Conservation (phyloP, 1,140 invertebrate genomes). For the Episyrphus balteatus region DNA sequence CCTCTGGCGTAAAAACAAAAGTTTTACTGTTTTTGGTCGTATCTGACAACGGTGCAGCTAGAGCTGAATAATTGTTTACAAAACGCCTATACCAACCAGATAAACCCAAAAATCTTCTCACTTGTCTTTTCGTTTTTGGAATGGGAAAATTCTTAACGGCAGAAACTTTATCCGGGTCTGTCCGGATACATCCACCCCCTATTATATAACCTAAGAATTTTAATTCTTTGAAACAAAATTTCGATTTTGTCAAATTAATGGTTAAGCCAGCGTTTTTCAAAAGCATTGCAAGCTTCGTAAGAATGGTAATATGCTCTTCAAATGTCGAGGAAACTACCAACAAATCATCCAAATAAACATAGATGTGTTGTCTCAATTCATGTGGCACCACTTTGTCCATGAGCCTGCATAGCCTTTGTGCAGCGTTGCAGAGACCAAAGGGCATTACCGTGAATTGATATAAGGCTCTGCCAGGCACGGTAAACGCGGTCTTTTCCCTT, state of each 20-base stretch:
- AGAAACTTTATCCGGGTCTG: conserved; percentile 22
- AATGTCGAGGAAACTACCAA: background rate
- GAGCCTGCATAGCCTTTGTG: too few species aligned
- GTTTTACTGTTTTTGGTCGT: background rate
- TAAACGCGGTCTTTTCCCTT: conserved; percentile 36
- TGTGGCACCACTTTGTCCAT: too few species aligned
- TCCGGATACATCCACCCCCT: conserved; percentile 14
- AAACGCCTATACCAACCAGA: conserved; percentile 30
- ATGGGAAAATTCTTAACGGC: background rate
- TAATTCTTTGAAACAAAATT: conserved; percentile 6
- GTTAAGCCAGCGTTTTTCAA: background rate
- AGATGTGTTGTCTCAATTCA: too few species aligned
- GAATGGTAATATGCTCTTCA: background rate
- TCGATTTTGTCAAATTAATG: background rate
- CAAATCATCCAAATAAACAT: background rate
- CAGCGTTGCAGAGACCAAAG: too few species aligned
- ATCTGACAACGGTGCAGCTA: background rate
- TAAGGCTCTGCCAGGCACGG: conserved; percentile 5
- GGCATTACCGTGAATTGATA: conserved; percentile 27
- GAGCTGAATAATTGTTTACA: conserved; percentile 18
- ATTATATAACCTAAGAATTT: conserved; percentile 19
- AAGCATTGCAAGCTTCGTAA: background rate
- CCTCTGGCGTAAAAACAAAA: background rate
- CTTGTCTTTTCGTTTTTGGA: conserved; percentile 16
- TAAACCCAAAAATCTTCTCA: conserved; percentile 36